Percentiles rank a stretch among this genome's conserved stretches.
phyloP scores from a whole-genome alignment of 2,113 vertebrate species.

The Gallinago jamesoni region DNA sequence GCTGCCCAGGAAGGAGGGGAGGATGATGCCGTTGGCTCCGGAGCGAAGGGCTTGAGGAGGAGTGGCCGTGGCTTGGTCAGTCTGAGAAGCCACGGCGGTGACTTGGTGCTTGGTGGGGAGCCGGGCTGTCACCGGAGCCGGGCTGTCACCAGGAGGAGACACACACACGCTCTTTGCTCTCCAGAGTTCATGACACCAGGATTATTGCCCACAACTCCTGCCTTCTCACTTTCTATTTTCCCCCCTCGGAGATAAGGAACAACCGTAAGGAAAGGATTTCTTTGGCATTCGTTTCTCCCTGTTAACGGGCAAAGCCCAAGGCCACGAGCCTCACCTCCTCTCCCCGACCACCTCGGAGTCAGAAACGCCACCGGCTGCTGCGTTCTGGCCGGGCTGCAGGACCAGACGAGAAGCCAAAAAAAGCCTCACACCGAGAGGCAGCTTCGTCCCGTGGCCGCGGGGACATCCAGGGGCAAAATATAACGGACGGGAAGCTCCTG shows the following conservation, averaged over 20 bases:
- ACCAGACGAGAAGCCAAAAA: not conserved
- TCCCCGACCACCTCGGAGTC: not conserved
- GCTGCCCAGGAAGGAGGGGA: not conserved
- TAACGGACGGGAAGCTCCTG: not conserved
- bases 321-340: not conserved
- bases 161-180: not conserved
- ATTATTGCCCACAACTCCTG: not conserved
- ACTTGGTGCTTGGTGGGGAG: not conserved
- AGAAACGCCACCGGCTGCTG: accelerated
- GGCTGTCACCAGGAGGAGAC: not conserved
- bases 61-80: not conserved
- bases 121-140: not conserved
- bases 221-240: no score
- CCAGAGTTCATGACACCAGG: not conserved
- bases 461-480: not conserved
- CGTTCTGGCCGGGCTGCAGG: not conserved
- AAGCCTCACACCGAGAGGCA: not conserved
- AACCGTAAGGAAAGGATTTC: not conserved
- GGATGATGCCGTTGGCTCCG: not conserved
- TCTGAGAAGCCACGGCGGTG: not conserved
- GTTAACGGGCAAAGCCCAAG: not conserved
- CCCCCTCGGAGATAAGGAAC: not conserved
- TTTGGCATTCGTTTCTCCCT: not conserved
- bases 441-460: not conserved
- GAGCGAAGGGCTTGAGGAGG: not conserved